Evolutionary conservation across 2,797 vertebrate species (phyloP).

Genomic region (Tauraco hartlaubi): DNA sequence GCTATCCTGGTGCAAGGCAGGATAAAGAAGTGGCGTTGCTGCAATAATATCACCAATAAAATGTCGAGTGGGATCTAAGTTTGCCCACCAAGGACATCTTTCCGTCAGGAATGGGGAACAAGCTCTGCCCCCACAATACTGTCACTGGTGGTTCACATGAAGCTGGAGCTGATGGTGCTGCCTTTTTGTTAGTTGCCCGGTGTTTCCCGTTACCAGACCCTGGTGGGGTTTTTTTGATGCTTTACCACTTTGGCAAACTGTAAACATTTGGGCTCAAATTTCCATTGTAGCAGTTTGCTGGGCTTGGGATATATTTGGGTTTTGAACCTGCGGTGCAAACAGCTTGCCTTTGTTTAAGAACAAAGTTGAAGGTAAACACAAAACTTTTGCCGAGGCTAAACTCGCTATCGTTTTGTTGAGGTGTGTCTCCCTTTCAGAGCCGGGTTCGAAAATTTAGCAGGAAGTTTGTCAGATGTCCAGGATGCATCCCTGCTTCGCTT

Average conservation of each 20-base stretch:
- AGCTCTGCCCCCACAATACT: background rate
- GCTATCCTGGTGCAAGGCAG: background rate
- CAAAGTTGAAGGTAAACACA: background rate
- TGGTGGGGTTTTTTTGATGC: background rate
- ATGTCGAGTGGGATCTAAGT: background rate
- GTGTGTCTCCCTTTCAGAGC: background rate
- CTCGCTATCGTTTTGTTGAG: background rate
- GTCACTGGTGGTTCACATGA: accelerated
- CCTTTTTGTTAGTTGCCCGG: background rate
- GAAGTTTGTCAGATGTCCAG: background rate
- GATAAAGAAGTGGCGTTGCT: background rate
- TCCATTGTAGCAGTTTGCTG: background rate
- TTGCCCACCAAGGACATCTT: background rate
- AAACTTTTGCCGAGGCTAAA: background rate
- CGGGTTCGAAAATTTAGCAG: background rate
- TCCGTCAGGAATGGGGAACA: background rate
- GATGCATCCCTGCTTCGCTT: accelerated
- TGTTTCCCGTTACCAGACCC: background rate
- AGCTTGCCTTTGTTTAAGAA: background rate
- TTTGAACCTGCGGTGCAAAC: background rate
- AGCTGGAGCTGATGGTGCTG: background rate
- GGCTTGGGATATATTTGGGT: background rate
- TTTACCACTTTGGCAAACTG: background rate
- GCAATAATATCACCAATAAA: background rate
- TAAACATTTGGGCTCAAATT: background rate